These are phyloP conservation scores for Xestoiulus laeticollis DNA, from an alignment of 2,888 invertebrate genomes.

Conservation along the genomic window DNA sequence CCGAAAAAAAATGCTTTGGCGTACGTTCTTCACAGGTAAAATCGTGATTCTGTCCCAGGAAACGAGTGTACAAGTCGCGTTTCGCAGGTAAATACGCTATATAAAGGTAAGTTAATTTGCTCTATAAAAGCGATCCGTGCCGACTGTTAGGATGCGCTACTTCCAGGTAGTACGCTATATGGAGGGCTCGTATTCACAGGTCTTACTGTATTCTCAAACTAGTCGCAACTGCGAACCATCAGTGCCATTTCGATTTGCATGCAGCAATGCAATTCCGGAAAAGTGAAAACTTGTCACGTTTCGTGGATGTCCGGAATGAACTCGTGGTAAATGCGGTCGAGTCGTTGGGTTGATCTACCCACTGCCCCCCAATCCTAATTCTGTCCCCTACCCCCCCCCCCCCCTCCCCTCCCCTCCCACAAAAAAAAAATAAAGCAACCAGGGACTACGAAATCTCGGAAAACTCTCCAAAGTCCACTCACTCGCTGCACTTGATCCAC, in stretches of 20 bases:
- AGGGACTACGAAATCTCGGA: not conserved
- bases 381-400: no score
- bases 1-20: no score
- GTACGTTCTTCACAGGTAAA: no score
- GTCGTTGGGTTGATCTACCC: not conserved
- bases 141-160: no score
- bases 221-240: not conserved
- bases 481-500: constrained; percentile 14
- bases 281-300: not conserved
- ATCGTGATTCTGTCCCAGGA: no score
- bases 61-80: no score
- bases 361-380: not conserved
- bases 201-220: not conserved
- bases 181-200: no score
- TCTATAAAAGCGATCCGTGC: no score
- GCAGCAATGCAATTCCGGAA: not conserved
- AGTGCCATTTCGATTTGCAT: no score
- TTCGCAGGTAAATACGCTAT: no score
- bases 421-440: not conserved
- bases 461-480: constrained; percentile 2
- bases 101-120: no score
- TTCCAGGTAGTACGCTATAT: no score
- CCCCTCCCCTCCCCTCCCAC: not conserved
- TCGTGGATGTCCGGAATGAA: not conserved
- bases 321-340: not conserved